These are phyloP conservation scores for Rhinichthys osculus DNA, from an alignment of 2,797 vertebrate genomes.

Conservation along the genomic window DNA sequence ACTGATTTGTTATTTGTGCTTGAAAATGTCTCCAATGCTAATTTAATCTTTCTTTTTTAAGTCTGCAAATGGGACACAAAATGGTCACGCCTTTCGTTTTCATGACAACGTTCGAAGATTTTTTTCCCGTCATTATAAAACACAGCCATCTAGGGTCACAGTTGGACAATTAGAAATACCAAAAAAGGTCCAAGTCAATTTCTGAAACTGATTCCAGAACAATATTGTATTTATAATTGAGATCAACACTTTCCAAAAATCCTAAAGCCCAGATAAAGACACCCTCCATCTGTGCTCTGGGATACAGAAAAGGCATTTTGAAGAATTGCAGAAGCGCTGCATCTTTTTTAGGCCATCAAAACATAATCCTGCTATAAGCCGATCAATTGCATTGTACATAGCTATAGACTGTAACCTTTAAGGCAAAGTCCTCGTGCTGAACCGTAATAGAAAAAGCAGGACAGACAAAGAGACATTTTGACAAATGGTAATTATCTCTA, in stretches of 20 bases:
- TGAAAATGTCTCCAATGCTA: not conserved
- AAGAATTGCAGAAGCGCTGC: conserved; percentile 16
- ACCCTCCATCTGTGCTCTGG: conserved; percentile 39
- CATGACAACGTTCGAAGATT: not conserved
- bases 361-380: conserved; percentile 52
- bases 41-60: not conserved
- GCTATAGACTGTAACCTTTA: conserved; percentile 46
- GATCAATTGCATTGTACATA: conserved; percentile 47
- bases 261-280: conserved; percentile 36
- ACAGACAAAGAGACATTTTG: conserved; percentile 31
- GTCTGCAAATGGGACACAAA: not conserved
- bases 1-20: not conserved
- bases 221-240: conserved; percentile 41
- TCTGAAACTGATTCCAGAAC: conserved; percentile 34
- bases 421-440: conserved; percentile 34
- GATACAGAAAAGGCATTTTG: conserved; percentile 16
- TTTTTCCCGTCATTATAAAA: not conserved
- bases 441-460: conserved; percentile 40
- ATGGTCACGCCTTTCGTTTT: not conserved
- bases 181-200: conserved; percentile 32
- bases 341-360: conserved; percentile 49
- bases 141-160: conserved; percentile 20
- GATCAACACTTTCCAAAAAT: conserved; percentile 28
- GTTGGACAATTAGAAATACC: conserved; percentile 3
- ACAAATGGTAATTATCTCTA: conserved; percentile 47